Base-by-base conservation (phyloP, 2,888 invertebrate genomes). In the Epinotia nisella region DNA sequence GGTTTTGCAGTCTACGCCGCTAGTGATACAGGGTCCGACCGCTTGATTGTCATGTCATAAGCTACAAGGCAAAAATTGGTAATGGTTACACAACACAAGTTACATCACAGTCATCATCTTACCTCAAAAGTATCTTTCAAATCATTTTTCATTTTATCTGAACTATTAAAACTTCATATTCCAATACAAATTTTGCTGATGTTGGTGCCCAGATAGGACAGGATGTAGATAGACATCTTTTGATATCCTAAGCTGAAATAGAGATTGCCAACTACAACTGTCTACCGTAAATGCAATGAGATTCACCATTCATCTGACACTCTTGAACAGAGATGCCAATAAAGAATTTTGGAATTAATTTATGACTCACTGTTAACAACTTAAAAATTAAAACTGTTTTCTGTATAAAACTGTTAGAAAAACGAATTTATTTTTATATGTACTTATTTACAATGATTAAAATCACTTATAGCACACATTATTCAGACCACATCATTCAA, bases 1-100 rank as follows among this genome's bases (percentile, higher is more conserved):
- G 76, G 70, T 76, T 74, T 62, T 66, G 62, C 51, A 51, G 68
- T 58, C 67, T 58, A 17, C 62, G 67, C 67, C 61, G 15, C 61
- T 62, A 56, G 19, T 67, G 61, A 35, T 24, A 19, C 39, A 21
- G 39, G 39, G 9, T 39, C 21, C n/a, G 11, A 21, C 55, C 66
- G 55, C 55, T 17, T 41, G 41, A 66, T 66, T 66, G 56, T 21
- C 24, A 41, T 55, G 73, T 59, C 64, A 58, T 70, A 51, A 73
- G 39, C 24, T 58, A 29, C 58, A 29, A 24, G 53, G 9, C 17
- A 53, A 10, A 53, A 53, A 49, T n/a, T n/a, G n/a, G 49, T 49
- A 7, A 49, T 49, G n/a, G 49, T n/a, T 1, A 45, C n/a, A n/a
- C n/a, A 24, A 24, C 21, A 24, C 21, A 35, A 35, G 35, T 35